Evolutionary conservation across 2,888 invertebrate species (phyloP).

Genomic region (Tholera decimalis): DNA sequence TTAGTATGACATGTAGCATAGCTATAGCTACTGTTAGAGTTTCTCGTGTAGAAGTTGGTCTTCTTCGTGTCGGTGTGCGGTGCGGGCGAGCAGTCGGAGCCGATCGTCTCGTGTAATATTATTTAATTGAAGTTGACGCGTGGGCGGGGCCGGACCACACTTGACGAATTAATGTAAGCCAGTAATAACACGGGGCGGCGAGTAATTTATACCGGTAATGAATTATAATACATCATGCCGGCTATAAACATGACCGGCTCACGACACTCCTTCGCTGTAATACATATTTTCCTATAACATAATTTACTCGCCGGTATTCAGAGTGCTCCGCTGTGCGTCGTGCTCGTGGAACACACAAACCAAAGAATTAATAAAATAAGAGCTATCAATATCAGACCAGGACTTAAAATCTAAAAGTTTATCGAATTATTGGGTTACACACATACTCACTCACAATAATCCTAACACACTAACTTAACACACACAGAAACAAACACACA

Average conservation of each 20-base stretch:
- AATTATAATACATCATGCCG: slow-evolving; percentile 73
- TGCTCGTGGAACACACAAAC: too few species aligned
- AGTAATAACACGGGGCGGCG: slow-evolving; percentile 71
- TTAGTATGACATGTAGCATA: too few species aligned
- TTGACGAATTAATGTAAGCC: slow-evolving; percentile 77
- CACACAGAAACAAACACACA: too few species aligned
- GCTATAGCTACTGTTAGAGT: too few species aligned
- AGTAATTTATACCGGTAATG: slow-evolving; percentile 72
- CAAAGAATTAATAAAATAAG: too few species aligned
- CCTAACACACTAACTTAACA: too few species aligned
- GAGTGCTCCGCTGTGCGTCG: neutral
- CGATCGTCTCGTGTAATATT: slow-evolving; percentile 56
- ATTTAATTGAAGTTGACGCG: slow-evolving; percentile 68
- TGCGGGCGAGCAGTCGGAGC: slow-evolving; percentile 2
- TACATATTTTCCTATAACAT: slow-evolving; percentile 45
- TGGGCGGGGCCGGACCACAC: slow-evolving; percentile 77
- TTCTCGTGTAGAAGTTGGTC: neutral
- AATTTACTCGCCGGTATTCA: slow-evolving; percentile 15
- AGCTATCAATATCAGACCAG: too few species aligned
- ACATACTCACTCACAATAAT: too few species aligned
- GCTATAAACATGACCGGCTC: slow-evolving; percentile 55
- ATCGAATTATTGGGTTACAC: too few species aligned
- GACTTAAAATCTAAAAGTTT: too few species aligned
- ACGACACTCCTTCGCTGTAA: slow-evolving; percentile 47
- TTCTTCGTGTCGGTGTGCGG: neutral